Base-by-base conservation (phyloP, 2,888 invertebrate species). In the Galerucella pusilla region DNA sequence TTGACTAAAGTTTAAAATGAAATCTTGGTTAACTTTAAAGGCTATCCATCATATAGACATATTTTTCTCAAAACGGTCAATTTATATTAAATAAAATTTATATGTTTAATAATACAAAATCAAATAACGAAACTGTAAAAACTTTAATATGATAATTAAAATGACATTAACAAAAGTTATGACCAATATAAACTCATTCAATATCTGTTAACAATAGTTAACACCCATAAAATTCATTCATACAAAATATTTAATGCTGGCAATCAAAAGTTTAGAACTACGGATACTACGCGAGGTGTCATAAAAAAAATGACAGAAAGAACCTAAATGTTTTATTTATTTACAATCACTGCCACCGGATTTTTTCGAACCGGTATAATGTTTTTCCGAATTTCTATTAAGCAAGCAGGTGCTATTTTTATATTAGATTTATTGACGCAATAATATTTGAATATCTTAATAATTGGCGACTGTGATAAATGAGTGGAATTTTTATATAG, bases 141-240 rank as follows among this genome's bases (percentile, higher is more conserved):
- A 78, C 20, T 72, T 71, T 75, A 77, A 74, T 70, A 75, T 69
- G 70, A 68, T 71, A 76, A 76, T 78, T 76, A 78, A 78, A 76
- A 65, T 66, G 67, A 57, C 74, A 78, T 76, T 76, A 78, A 74
- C 63, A 64, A 67, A 73, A 78, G 74, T 78, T 76, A 76, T 69
- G 70, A 69, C 71, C 73, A 66, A 67, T 70, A 74, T 76, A 76
- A 78, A 74, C 68, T 61, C 73, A 76, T 74, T 75, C 76, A 67
- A 74, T 78, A 75, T 75, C 61, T 76, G 75, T 78, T 76, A 76
- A 78, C 77, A 78, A 78, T 74, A 64, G 70, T 73, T 76, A 68
- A 64, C 76, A 52, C 64, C 73, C 73, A 63, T 69, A 73, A 72
- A 70, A 74, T 69, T 66, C 70, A 70, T 61, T 70, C 64, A 69